These are phyloP conservation scores for Addax nasomaculatus DNA, from an alignment of 2,113 vertebrate genomes.

Conservation along the genomic window DNA sequence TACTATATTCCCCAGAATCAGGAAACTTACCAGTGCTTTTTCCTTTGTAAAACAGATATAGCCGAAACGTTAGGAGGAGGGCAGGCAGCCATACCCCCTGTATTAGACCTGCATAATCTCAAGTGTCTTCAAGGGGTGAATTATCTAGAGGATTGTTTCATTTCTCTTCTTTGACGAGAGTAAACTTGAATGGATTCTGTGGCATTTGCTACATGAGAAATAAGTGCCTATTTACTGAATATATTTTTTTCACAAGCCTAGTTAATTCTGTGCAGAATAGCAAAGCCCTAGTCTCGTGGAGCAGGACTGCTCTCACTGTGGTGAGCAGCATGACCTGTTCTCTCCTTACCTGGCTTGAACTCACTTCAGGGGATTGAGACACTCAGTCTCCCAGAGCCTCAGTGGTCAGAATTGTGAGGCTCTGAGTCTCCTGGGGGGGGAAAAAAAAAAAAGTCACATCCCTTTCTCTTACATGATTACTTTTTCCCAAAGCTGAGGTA, in stretches of 20 bases:
- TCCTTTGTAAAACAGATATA: neutral
- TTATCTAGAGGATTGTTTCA: neutral
- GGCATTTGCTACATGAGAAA: neutral
- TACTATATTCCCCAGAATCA: neutral
- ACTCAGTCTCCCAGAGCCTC: neutral
- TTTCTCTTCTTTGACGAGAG: neutral
- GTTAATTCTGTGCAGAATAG: neutral
- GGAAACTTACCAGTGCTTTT: neutral
- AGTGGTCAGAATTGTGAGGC: neutral
- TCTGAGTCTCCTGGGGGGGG: neutral
- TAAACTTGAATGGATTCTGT: neutral
- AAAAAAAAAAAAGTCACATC: neutral
- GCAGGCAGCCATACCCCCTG: neutral
- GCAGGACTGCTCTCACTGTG: neutral
- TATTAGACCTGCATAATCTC: neutral
- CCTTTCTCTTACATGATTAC: neutral
- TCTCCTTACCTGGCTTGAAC: neutral
- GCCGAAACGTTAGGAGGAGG: neutral
- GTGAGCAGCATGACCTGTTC: neutral
- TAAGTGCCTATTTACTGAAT: neutral
- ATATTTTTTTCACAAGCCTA: neutral
- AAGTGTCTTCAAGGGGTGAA: neutral
- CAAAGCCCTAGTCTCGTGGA: neutral
- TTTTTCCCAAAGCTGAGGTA: neutral
- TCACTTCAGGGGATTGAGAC: neutral